These are phyloP conservation scores for Thereva nobilitata DNA, from an alignment of 2,888 invertebrate genomes.

Conservation along the genomic window DNA sequence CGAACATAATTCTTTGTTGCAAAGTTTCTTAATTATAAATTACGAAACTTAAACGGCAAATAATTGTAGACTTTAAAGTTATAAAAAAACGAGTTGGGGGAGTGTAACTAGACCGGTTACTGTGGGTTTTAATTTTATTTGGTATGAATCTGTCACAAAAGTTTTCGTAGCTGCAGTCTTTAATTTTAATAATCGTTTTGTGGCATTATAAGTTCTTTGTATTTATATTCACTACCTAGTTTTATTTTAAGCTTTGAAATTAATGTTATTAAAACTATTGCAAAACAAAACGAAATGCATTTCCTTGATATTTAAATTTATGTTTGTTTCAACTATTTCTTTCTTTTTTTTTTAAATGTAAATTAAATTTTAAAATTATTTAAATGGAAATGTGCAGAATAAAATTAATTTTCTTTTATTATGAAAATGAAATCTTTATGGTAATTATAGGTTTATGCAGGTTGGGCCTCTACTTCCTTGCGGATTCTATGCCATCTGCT, in stretches of 20 bases:
- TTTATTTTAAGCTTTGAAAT: conserved; percentile 34
- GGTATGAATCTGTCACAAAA: conserved; percentile 25
- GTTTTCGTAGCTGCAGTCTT: conserved; percentile 18
- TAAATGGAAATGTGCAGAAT: too few relatives aligned
- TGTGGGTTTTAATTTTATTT: conserved; percentile 17
- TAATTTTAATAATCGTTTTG: conserved; percentile 24
- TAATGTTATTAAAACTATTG: conserved; percentile 35
- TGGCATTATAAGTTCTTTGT: conserved; percentile 28
- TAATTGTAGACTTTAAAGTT: conserved; percentile 18
- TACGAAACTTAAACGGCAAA: conserved; percentile 19
- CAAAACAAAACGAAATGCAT: conserved; percentile 26
- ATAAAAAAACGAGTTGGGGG: conserved; percentile 11
- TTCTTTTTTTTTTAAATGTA: too few relatives aligned
- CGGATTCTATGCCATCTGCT: not conserved
- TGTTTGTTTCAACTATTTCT: not conserved
- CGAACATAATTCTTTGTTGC: conserved; percentile 15
- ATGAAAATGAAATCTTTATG: too few relatives aligned
- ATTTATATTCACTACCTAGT: conserved; percentile 32
- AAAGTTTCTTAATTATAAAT: conserved; percentile 30
- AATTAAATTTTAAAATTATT: too few relatives aligned
- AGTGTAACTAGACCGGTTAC: conserved; percentile 15
- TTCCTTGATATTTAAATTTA: conserved; percentile 23
- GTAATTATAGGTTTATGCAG: not conserved
- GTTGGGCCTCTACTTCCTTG: not conserved
- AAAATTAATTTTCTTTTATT: too few relatives aligned